phyloP scores from a whole-genome alignment of 1,140 invertebrate species.

The Gonatopus flavifemur region DNA sequence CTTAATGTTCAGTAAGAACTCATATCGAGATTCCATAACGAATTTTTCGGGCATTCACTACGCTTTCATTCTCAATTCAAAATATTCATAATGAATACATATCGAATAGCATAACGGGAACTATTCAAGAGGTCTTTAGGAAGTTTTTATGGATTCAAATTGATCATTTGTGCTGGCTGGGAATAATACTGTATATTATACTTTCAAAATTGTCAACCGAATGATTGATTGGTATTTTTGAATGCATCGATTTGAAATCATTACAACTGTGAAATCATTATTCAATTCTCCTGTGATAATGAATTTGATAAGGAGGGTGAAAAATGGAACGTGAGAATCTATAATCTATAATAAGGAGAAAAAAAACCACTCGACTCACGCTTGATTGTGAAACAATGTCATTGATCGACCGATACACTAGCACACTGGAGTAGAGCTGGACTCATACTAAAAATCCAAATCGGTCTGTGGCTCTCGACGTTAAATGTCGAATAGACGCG shows the following conservation, averaged over 20 bases:
- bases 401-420: neutral
- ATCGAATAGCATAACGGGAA: no score
- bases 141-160: no score
- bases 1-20: no score
- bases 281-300: neutral
- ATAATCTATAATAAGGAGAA: neutral
- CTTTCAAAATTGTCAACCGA: no score
- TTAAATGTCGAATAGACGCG: conserved; percentile 17
- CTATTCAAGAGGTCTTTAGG: no score
- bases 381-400: neutral
- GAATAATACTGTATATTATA: no score
- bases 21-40: no score
- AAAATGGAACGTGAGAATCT: neutral
- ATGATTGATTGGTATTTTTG: no score
- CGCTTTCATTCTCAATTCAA: no score
- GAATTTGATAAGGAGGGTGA: neutral
- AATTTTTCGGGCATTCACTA: no score
- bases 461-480: neutral
- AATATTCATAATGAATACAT: no score
- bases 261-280: neutral
- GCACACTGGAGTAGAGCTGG: conserved; percentile 6
- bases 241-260: neutral
- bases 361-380: neutral
- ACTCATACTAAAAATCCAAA: conserved; percentile 9
- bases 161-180: no score